Base-by-base conservation (phyloP, 1,140 invertebrate genomes). In the Steinernema feltiae region DNA sequence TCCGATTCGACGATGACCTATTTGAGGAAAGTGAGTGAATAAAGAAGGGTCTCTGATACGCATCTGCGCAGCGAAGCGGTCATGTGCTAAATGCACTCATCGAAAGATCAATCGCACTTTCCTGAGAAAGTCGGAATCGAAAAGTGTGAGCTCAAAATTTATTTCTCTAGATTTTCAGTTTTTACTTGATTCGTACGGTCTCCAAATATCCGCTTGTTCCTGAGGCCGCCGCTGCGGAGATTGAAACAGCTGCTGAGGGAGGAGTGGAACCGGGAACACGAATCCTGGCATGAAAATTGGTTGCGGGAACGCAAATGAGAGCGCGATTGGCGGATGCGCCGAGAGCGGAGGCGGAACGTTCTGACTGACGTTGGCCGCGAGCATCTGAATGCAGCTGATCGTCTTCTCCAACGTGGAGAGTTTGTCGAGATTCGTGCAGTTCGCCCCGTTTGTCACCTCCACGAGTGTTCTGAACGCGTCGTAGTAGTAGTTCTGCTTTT, bases 61-160 rank as follows among this genome's bases (percentile, higher is more conserved):
- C 35, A 41, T 41, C 7, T n/a, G n/a, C n/a, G n/a, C n/a, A n/a
- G n/a, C n/a, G n/a, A n/a, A n/a, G n/a, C n/a, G n/a, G n/a, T n/a
- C n/a, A n/a, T n/a, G n/a, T n/a, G n/a, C n/a, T n/a, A n/a, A n/a
- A n/a, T n/a, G n/a, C n/a, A n/a, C n/a, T n/a, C n/a, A n/a, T n/a
- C n/a, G n/a, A n/a, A n/a, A n/a, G n/a, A n/a, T n/a, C n/a, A n/a
- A n/a, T n/a, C n/a, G n/a, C n/a, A n/a, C n/a, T n/a, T n/a, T n/a
- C n/a, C n/a, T n/a, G n/a, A n/a, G n/a, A n/a, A n/a, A n/a, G n/a
- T n/a, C n/a, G n/a, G n/a, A n/a, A n/a, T n/a, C n/a, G n/a, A n/a
- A n/a, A n/a, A n/a, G n/a, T n/a, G n/a, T n/a, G n/a, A n/a, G n/a
- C 53, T 63, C 7, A 63, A 63, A 63, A 63, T 63, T 63, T 63